A percentile compares a stretch with the other conserved stretches of the same genome.
Conservation (phyloP, 2,113 vertebrate species). For the Elanoides forficatus region DNA sequence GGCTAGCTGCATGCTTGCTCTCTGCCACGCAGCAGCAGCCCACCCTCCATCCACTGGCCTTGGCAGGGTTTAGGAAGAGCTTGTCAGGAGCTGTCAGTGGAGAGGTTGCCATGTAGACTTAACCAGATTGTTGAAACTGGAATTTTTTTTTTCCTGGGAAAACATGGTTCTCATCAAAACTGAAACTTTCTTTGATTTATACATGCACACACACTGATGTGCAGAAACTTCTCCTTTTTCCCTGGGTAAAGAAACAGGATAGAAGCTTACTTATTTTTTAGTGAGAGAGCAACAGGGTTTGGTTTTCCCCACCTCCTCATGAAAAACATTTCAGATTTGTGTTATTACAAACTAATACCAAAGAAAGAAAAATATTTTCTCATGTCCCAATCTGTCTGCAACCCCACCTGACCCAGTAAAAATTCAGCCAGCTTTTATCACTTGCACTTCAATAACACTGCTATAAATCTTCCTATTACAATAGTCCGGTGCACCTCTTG, state of each 20-base stretch:
- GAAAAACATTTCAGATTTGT: background rate
- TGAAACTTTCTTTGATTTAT: background rate
- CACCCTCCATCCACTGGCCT: background rate
- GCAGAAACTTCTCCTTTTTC: constrained; percentile 2
- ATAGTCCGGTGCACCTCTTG: background rate
- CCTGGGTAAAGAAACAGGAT: background rate
- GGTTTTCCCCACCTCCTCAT: background rate
- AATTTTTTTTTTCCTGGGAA: background rate
- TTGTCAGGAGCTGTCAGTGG: background rate
- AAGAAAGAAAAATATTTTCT: background rate
- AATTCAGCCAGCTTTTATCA: background rate
- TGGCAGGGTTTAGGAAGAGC: background rate
- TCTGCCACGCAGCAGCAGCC: background rate
- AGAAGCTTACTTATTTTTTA: background rate
- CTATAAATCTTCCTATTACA: background rate
- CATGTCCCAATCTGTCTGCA: background rate
- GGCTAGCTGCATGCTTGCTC: rapidly evolving
- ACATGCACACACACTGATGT: background rate
- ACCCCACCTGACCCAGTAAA: background rate
- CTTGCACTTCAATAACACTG: background rate
- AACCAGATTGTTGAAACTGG: background rate
- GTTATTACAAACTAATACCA: background rate
- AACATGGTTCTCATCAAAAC: background rate
- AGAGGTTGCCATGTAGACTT: background rate
- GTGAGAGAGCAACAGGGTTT: background rate